Base-by-base conservation (phyloP, 2,888 invertebrate species). In the Parnassius smintheus region DNA sequence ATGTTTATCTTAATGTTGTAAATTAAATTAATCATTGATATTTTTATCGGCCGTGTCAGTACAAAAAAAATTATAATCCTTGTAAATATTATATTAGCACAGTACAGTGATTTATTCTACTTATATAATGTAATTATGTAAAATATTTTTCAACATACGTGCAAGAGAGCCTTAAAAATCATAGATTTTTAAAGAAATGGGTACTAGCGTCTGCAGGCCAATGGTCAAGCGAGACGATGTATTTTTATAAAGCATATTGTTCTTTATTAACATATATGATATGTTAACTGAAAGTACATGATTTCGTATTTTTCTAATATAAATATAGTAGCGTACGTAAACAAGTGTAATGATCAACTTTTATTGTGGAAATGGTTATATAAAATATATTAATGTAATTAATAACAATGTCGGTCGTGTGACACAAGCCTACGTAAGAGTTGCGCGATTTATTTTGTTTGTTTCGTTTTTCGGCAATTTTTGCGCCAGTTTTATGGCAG, bases 171-270 rank as follows among this genome's bases (percentile, higher is more conserved):
- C 89, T 91, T 91, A 88, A 91, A 89, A 89, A 90, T 89, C 89
- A 81, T 85, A 89, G 90, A 90, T 90, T 90, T 91, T 90, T 89
- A 51, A 88, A 72, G 77, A 82, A 76, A 85, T 88, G 85, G 88
- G 88, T 88, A 88, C 88, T 89, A 89, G 88, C 84, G 85, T 83
- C 88, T 84, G 77, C 81, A 80, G 85, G 83, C 82, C 76, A 69
- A 76, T 73, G 83, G 85, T 78, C 85, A 80, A 77, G 70, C 76
- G 75, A 82, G 87, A 82, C 86, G 82, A 89, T 90, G 89, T 91
- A 91, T 91, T 91, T 91, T 91, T 91, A 88, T 90, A 90, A 87
- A 88, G 80, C 85, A 88, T 90, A 89, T 91, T 89, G 88, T 88
- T 88, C 88, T 91, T 88, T 88, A 90, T 87, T 90, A 90, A 90